Percentiles rank a stretch among this genome's conserved stretches.
phyloP scores from a whole-genome alignment of 2,797 vertebrate genomes.

The Microctenopoma lineatum region DNA sequence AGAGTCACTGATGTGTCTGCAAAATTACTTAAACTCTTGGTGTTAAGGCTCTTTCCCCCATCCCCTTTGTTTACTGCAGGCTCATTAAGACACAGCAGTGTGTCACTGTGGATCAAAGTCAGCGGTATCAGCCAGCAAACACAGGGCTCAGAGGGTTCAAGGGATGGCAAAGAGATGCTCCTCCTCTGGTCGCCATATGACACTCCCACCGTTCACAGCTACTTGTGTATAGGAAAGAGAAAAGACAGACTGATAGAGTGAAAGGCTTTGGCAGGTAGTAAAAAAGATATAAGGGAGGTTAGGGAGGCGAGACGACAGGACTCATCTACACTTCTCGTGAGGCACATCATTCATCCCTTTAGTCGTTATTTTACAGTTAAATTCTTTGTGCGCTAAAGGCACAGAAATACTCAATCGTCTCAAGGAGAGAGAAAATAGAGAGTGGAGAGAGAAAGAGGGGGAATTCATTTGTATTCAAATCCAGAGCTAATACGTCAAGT shows the following conservation, averaged over 20 bases:
- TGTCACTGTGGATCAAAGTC: conserved; percentile 68
- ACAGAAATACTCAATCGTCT: conserved; percentile 29
- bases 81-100: conserved; percentile 58
- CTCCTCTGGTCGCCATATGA: conserved; percentile 45
- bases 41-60: neutral
- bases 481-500: conserved; percentile 70
- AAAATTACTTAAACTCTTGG: conserved; percentile 34
- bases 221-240: conserved; percentile 15
- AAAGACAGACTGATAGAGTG: conserved; percentile 22
- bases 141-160: conserved; percentile 36
- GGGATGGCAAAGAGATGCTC: conserved; percentile 36
- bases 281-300: conserved; percentile 19
- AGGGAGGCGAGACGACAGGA: conserved; percentile 9
- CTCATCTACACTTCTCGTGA: conserved; percentile 23
- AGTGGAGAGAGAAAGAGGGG: conserved; percentile 15
- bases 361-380: conserved; percentile 48
- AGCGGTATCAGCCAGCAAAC: conserved; percentile 53
- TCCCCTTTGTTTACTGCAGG: conserved; percentile 50
- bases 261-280: conserved; percentile 23
- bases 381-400: conserved; percentile 37
- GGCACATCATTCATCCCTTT: neutral
- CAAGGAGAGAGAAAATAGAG: conserved; percentile 21
- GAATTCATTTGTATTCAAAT: conserved; percentile 77
- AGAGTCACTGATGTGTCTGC: conserved; percentile 13
- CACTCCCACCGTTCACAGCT: conserved; percentile 47